Evolutionary conservation across 2,888 invertebrate species (phyloP).

Genomic region (Ornithoptera priamus): DNA sequence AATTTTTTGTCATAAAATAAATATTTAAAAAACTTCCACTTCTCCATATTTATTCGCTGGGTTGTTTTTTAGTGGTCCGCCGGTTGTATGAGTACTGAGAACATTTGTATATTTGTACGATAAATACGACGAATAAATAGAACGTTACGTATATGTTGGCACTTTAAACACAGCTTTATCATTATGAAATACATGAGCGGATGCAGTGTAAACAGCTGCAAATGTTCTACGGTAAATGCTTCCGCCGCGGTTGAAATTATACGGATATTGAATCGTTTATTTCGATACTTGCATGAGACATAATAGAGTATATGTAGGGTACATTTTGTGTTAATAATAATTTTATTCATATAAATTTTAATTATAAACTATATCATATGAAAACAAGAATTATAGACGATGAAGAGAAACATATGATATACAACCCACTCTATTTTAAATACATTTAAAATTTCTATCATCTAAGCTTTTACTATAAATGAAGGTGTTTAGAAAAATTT

Average conservation of each 20-base stretch:
- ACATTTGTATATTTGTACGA: slow-evolving; percentile 6
- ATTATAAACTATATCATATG: too few species aligned
- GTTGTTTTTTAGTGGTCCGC: background rate
- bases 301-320: background rate
- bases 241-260: slow-evolving; percentile 21
- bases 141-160: slow-evolving; percentile 4
- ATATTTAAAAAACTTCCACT: background rate
- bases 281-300: slow-evolving; percentile 10
- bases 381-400: too few species aligned
- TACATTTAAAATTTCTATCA: background rate
- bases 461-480: background rate
- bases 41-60: background rate
- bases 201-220: slow-evolving; percentile 25
- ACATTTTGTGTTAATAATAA: background rate
- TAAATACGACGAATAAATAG: slow-evolving; percentile 9
- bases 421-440: background rate
- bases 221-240: slow-evolving; percentile 25
- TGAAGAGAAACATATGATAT: background rate
- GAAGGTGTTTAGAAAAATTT: background rate
- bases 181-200: slow-evolving; percentile 16
- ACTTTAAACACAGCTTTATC: slow-evolving; percentile 16
- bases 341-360: too few species aligned
- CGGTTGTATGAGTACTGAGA: background rate
- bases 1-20: background rate
- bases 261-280: slow-evolving; percentile 23